phyloP scores from a whole-genome alignment of 2,797 vertebrate species.

The Epinephelus coioides region DNA sequence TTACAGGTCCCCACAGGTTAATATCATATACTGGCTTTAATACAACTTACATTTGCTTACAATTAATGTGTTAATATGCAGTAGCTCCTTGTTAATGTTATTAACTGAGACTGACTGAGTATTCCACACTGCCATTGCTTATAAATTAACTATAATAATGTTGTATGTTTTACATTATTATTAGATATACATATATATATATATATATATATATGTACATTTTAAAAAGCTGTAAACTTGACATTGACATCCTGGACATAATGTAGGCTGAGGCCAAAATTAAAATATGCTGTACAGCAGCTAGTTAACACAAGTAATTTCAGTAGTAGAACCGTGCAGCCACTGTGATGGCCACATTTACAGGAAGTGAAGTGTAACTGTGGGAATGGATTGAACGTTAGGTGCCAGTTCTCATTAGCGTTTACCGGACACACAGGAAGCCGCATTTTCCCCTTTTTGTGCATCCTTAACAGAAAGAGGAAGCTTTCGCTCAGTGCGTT shows the following conservation, averaged over 20 bases:
- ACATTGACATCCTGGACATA: background rate
- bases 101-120: too few relatives aligned
- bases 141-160: too few relatives aligned
- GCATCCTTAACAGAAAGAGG: slow-evolving; percentile 62
- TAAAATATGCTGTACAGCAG: background rate
- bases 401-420: slow-evolving; percentile 20
- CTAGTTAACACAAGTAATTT: background rate
- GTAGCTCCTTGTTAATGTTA: too few relatives aligned
- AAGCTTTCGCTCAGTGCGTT: slow-evolving; percentile 55
- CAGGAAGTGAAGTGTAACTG: slow-evolving; percentile 45
- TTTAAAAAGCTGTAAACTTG: background rate
- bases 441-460: slow-evolving; percentile 52
- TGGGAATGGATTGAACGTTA: slow-evolving; percentile 10
- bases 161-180: background rate
- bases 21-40: too few relatives aligned
- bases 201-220: background rate
- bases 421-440: slow-evolving; percentile 54
- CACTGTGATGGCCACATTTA: background rate
- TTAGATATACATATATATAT: too few relatives aligned
- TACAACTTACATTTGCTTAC: too few relatives aligned
- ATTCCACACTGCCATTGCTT: too few relatives aligned
- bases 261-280: background rate
- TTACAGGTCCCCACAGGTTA: too few relatives aligned
- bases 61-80: too few relatives aligned
- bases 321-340: background rate